Conservation (phyloP, 1,140 invertebrate species). For the Monomorium pharaonis region DNA sequence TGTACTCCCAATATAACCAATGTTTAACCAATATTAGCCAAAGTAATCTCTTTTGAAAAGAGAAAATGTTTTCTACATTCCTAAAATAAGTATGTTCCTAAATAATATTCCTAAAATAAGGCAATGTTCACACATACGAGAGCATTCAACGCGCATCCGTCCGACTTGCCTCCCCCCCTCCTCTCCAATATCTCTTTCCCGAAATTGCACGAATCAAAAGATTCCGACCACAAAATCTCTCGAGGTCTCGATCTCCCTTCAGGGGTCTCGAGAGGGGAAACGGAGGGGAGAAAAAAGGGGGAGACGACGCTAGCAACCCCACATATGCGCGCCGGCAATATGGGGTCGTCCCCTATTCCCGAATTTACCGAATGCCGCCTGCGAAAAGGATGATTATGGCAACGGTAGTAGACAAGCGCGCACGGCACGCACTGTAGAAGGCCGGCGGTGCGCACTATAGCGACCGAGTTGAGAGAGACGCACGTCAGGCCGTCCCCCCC, state of each 20-base stretch:
- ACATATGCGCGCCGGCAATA: background rate
- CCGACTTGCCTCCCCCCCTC: background rate
- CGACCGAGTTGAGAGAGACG: background rate
- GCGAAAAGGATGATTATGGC: constrained; percentile 19
- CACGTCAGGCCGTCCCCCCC: background rate
- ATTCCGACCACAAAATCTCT: background rate
- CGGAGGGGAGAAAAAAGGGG: background rate
- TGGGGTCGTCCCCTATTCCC: constrained; percentile 20
- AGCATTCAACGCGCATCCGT: background rate
- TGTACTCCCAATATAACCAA: too few relatives aligned
- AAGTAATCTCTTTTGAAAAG: too few relatives aligned
- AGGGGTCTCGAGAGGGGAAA: background rate
- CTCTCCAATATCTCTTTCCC: background rate
- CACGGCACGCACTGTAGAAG: background rate
- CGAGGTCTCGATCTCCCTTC: background rate
- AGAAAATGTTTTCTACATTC: too few relatives aligned
- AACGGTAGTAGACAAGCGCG: constrained; percentile 21
- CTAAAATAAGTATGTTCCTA: too few relatives aligned
- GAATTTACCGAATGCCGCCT: constrained; percentile 18
- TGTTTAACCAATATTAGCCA: too few relatives aligned
- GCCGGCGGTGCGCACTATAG: constrained; percentile 11
- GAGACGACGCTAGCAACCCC: background rate
- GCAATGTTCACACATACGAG: too few relatives aligned
- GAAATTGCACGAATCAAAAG: background rate
- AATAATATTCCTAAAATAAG: too few relatives aligned